Evolutionary conservation across 1,140 invertebrate species (phyloP).

Genomic region (Chrysoperla carnea): DNA sequence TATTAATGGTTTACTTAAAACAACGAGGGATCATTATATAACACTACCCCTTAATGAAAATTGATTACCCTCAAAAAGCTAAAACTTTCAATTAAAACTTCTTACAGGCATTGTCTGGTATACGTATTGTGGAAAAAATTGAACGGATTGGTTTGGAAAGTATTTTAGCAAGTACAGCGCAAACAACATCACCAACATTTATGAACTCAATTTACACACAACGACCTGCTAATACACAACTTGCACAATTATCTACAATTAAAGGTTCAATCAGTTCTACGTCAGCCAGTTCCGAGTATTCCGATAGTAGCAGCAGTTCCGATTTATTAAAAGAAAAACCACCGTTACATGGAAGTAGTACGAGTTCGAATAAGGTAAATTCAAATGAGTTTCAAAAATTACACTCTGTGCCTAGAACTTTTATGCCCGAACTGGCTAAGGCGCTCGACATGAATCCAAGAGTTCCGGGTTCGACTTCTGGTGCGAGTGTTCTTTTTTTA

Average conservation of each 20-base stretch:
- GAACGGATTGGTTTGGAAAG: slow-evolving; percentile 48
- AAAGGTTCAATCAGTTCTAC: slow-evolving; percentile 25
- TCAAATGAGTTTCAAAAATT: no score
- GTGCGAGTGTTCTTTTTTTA: no score
- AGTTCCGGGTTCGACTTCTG: no score
- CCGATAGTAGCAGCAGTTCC: slow-evolving; percentile 15
- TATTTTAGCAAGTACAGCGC: slow-evolving; percentile 31
- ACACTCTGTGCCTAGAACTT: no score
- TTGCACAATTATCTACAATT: slow-evolving; percentile 57
- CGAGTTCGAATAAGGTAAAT: not conserved
- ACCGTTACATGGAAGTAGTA: not conserved
- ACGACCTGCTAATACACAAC: slow-evolving; percentile 41
- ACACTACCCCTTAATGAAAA: no score
- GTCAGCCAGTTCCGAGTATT: slow-evolving; percentile 11
- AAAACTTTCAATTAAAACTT: no score
- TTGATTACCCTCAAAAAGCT: no score
- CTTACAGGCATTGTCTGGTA: slow-evolving; percentile 27
- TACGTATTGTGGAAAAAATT: slow-evolving; percentile 44
- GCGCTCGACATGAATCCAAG: no score
- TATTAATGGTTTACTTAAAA: no score
- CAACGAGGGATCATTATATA: no score
- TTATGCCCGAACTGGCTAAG: no score
- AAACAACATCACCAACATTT: slow-evolving; percentile 28
- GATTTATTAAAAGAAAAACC: slow-evolving; percentile 4
- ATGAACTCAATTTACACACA: slow-evolving; percentile 33